Evolutionary conservation across 2,888 invertebrate genomes (phyloP).

Genomic region (Pteria penguin): DNA sequence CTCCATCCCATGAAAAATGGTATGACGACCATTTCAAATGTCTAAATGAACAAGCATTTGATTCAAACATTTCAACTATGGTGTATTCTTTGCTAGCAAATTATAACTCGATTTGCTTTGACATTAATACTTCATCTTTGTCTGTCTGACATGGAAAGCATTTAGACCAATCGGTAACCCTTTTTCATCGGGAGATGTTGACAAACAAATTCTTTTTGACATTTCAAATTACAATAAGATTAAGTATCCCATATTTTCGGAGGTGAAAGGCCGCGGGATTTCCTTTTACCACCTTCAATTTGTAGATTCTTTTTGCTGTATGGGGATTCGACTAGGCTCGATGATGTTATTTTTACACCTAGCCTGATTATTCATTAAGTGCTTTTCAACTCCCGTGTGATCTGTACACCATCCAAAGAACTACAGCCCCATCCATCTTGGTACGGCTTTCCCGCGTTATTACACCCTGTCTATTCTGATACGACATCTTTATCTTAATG

Average conservation of each 20-base stretch:
- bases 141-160: too few species aligned
- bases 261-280: conserved; percentile 31
- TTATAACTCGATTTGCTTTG: too few species aligned
- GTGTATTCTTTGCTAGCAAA: too few species aligned
- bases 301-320: conserved; percentile 29
- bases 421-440: conserved; percentile 38
- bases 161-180: too few species aligned
- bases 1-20: too few species aligned
- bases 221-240: too few species aligned
- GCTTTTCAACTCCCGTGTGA: conserved; percentile 43
- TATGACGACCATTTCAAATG: too few species aligned
- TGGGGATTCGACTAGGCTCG: conserved; percentile 41
- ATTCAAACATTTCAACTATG: too few species aligned
- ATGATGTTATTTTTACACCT: conserved; percentile 33
- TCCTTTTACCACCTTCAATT: conserved; percentile 30
- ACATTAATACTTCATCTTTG: too few species aligned
- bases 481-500: conserved; percentile 16
- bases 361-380: conserved; percentile 48
- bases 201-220: too few species aligned
- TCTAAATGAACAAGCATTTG: too few species aligned
- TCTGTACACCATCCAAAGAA: conserved; percentile 45
- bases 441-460: conserved; percentile 42
- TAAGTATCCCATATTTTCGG: not conserved
- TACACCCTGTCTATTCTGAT: conserved; percentile 44
- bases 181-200: too few species aligned